Conservation (phyloP, 2,113 vertebrate species). For the Theropithecus gelada region DNA sequence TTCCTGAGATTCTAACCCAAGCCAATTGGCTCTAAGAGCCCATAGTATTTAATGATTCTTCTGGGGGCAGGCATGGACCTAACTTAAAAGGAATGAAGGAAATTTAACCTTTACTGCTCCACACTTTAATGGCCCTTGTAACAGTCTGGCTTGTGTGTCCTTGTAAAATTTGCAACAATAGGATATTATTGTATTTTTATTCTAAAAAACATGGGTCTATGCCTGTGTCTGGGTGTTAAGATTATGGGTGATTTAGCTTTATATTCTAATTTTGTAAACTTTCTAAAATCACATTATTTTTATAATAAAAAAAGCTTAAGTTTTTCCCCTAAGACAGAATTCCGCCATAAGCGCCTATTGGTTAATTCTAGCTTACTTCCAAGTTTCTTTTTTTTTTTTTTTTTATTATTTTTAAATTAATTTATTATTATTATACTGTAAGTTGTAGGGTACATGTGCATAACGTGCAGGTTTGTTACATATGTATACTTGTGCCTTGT, state of each 20-base stretch:
- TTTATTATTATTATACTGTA: too few species aligned
- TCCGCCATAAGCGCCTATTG: background rate
- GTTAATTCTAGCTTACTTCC: background rate
- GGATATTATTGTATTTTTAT: background rate
- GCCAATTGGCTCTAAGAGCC: background rate
- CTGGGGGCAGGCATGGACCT: background rate
- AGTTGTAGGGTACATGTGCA: too few species aligned
- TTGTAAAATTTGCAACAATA: background rate
- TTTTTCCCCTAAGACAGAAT: background rate
- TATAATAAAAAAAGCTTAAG: background rate
- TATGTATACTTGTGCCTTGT: too few species aligned
- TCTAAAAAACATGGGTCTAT: background rate
- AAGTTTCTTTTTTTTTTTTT: background rate
- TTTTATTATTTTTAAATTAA: too few species aligned
- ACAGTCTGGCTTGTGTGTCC: background rate
- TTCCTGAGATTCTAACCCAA: background rate
- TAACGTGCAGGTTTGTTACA: too few species aligned
- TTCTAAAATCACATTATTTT: slow-evolving; percentile 4
- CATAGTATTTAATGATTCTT: background rate
- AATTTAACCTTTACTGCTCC: background rate
- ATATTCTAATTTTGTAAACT: background rate
- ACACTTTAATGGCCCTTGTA: background rate
- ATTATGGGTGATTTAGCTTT: background rate
- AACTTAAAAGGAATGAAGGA: background rate
- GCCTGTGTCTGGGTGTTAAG: background rate